Evolutionary conservation across 2,113 vertebrate genomes (phyloP).

Genomic region (Entomyzon cyanotis): DNA sequence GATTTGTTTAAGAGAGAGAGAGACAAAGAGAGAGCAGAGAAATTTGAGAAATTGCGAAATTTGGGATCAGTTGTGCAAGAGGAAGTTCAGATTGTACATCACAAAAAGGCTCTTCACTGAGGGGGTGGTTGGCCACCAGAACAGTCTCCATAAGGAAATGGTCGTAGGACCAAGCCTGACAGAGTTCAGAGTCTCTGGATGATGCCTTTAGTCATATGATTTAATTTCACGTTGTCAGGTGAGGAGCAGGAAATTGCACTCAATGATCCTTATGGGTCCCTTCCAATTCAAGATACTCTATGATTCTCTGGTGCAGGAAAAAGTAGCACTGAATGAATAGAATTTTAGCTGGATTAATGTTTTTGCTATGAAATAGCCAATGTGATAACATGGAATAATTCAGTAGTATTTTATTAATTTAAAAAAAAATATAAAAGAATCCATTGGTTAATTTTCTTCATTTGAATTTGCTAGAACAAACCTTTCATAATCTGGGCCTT

Average conservation of each 20-base stretch:
- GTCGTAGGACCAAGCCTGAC: neutral
- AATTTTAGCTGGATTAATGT: neutral
- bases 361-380: neutral
- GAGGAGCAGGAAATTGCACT: neutral
- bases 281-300: neutral
- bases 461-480: neutral
- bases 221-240: neutral
- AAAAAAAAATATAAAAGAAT: neutral
- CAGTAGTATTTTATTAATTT: neutral
- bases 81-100: neutral
- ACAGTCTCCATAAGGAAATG: neutral
- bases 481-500: neutral
- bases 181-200: neutral
- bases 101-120: neutral
- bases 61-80: neutral
- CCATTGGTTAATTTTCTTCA: neutral
- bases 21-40: neutral
- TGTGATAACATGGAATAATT: neutral
- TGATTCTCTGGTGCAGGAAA: neutral
- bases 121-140: fast-evolving
- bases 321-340: neutral
- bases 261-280: fast-evolving
- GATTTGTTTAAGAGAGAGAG: neutral
- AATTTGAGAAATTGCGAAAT: neutral
- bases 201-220: neutral